A percentile compares a stretch with the other conserved stretches of the same genome.
phyloP scores from a whole-genome alignment of 2,888 invertebrate species.

The Hedychridium roseum region DNA sequence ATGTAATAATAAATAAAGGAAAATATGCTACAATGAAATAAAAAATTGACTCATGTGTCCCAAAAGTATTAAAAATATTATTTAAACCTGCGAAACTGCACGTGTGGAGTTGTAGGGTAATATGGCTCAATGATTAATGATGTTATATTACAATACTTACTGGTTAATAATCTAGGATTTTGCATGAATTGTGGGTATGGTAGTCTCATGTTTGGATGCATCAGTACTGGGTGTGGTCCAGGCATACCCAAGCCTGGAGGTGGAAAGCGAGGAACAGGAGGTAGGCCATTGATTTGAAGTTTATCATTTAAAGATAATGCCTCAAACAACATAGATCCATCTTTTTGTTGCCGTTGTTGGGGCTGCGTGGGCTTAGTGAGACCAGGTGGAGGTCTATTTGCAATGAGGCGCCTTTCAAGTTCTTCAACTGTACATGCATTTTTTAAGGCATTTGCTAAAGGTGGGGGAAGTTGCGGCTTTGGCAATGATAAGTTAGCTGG shows the following conservation, averaged over 20 bases:
- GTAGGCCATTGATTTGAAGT: conserved; percentile 49
- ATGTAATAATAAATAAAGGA: neutral
- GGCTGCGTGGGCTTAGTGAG: conserved; percentile 45
- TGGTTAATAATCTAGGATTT: conserved; percentile 49
- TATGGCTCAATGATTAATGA: conserved; percentile 9
- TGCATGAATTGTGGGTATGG: conserved; percentile 61
- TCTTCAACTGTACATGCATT: conserved; percentile 80
- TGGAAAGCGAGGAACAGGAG: conserved; percentile 58
- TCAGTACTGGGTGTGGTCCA: conserved; percentile 58
- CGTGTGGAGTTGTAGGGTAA: no score
- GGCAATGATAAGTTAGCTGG: conserved; percentile 51
- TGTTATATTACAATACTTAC: conserved; percentile 30
- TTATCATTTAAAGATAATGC: conserved; percentile 45
- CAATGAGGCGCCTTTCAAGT: conserved; percentile 73
- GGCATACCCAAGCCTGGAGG: conserved; percentile 59
- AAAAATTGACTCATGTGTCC: no score
- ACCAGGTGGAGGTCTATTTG: conserved; percentile 62
- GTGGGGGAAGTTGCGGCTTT: conserved; percentile 37
- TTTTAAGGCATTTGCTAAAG: conserved; percentile 59
- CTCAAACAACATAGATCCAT: conserved; percentile 44
- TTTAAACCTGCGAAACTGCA: no score
- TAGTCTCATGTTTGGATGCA: conserved; percentile 63
- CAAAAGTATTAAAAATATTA: no score
- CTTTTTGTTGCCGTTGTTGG: conserved; percentile 40
- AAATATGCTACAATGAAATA: neutral